Percentiles rank a stretch among this genome's conserved stretches.
phyloP scores from a whole-genome alignment of 2,113 vertebrate genomes.

The Siphamia tubifer region DNA sequence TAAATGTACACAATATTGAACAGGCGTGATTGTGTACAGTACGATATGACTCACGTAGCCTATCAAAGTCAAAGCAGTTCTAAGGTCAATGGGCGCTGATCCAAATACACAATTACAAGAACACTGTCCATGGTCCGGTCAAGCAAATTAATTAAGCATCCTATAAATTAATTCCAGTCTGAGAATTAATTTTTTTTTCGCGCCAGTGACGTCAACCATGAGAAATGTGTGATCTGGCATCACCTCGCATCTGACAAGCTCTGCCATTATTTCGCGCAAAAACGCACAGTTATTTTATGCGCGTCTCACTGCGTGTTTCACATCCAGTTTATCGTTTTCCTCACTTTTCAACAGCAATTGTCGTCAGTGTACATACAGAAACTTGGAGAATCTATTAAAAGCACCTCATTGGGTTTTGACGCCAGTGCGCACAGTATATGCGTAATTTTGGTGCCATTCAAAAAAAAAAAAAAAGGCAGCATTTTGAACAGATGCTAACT shows the following conservation, averaged over 20 bases:
- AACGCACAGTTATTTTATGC: neutral
- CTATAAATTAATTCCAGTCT: conserved; percentile 24
- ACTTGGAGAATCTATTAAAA: neutral
- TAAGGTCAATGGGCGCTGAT: conserved; percentile 5
- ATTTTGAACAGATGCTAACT: conserved; percentile 31
- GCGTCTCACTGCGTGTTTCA: neutral
- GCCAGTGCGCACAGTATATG: neutral
- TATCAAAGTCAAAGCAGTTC: conserved; percentile 5
- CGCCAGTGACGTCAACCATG: neutral
- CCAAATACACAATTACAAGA: neutral
- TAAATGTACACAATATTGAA: neutral
- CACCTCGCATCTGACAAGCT: neutral
- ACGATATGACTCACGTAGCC: neutral
- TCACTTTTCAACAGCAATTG: neutral
- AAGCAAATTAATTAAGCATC: conserved; percentile 19
- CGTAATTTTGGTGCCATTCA: conserved; percentile 5
- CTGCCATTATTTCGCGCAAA: neutral
- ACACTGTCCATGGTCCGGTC: neutral
- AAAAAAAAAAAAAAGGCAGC: neutral
- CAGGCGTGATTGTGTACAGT: neutral
- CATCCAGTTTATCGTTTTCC: neutral
- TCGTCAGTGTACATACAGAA: neutral
- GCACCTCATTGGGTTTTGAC: neutral
- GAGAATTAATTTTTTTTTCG: conserved; percentile 25
- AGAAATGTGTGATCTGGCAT: neutral